These are phyloP conservation scores for Uromys caudimaculatus DNA, from an alignment of 2,797 vertebrate species.

Conservation along the genomic window DNA sequence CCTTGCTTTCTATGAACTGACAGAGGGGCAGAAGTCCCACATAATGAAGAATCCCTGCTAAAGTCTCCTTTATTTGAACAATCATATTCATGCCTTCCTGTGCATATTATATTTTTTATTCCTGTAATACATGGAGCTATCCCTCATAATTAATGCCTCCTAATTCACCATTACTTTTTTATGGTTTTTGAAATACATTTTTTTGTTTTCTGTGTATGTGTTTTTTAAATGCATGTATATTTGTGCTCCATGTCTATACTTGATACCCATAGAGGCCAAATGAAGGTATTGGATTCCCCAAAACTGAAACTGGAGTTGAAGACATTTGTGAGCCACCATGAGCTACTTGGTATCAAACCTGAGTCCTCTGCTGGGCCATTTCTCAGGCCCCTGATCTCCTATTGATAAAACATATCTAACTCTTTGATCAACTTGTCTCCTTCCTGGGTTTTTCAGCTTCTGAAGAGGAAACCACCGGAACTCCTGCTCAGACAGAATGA, in stretches of 20 bases:
- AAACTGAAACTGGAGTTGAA: neutral
- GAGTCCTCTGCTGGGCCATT: neutral
- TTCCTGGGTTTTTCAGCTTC: constrained; percentile 5
- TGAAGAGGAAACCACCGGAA: neutral
- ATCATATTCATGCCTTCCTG: neutral
- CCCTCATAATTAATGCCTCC: neutral
- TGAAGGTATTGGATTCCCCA: neutral
- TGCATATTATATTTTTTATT: neutral
- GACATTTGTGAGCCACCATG: neutral
- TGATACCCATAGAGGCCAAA: neutral
- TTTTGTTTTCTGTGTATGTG: neutral
- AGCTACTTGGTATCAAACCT: neutral
- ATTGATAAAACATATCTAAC: neutral
- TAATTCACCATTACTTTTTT: neutral
- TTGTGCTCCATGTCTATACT: neutral
- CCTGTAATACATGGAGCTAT: neutral
- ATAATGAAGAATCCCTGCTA: neutral
- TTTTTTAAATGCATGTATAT: neutral
- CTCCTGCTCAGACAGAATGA: neutral
- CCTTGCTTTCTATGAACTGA: constrained; percentile 1
- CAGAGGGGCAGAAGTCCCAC: neutral
- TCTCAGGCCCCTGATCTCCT: neutral
- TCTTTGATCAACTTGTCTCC: neutral
- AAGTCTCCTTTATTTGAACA: neutral
- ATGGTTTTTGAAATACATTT: neutral